A percentile compares a stretch with the other conserved stretches of the same genome.
Evolutionary conservation across 2,797 vertebrate species (phyloP).

Genomic region (Buphagus erythrorhynchus): DNA sequence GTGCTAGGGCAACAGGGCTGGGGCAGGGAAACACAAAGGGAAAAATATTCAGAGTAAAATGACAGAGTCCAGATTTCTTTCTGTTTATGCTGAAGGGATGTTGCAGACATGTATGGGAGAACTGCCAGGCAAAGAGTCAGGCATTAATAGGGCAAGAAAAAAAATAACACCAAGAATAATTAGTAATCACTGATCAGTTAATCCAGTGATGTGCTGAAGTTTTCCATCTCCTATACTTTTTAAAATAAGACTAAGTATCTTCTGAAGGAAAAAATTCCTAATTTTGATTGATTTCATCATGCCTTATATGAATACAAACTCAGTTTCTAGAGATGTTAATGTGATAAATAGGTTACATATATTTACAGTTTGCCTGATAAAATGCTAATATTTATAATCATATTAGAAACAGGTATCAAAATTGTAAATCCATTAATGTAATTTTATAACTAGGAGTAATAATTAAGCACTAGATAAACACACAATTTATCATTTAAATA

Average conservation of each 20-base stretch:
- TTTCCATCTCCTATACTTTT: not conserved
- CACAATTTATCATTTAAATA: not conserved
- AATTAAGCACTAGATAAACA: not conserved
- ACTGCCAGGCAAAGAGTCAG: not conserved
- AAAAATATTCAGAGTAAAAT: not conserved
- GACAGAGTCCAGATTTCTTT: not conserved
- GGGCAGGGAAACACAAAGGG: not conserved
- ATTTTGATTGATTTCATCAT: not conserved
- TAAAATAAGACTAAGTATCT: not conserved
- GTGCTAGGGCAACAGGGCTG: not conserved
- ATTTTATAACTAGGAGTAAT: not conserved
- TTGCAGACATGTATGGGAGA: not conserved
- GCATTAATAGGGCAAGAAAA: not conserved
- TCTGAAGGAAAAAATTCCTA: not conserved
- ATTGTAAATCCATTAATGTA: not conserved
- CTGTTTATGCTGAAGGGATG: not conserved
- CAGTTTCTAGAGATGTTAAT: not conserved
- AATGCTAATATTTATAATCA: not conserved
- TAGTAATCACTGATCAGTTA: not conserved
- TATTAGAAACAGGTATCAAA: not conserved
- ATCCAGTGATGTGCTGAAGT: not conserved
- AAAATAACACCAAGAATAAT: not conserved
- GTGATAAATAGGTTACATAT: not conserved
- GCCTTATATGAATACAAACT: not conserved
- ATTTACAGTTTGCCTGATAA: not conserved